These are phyloP conservation scores for Ellobium chinense DNA, from an alignment of 2,888 invertebrate genomes.

Conservation along the genomic window DNA sequence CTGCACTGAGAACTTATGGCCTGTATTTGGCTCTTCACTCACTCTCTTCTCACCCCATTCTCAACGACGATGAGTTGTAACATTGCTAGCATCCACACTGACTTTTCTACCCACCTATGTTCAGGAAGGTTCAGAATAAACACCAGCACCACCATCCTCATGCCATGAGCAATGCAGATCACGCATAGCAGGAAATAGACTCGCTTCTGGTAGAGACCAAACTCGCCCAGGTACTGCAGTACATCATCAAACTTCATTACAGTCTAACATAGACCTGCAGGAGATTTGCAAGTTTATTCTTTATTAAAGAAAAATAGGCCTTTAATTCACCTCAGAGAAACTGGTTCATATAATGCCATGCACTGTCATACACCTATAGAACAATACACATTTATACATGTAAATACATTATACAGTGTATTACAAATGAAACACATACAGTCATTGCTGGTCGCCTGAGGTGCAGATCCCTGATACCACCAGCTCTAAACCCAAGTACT, in stretches of 20 bases:
- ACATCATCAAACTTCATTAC: constrained; percentile 49
- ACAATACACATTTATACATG: neutral
- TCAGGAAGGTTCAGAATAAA: constrained; percentile 38
- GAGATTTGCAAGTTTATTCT: neutral
- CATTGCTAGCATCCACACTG: too few species aligned
- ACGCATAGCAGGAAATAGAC: constrained; percentile 44
- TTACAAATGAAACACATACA: too few species aligned
- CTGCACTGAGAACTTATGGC: too few species aligned
- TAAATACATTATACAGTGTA: too few species aligned
- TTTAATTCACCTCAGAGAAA: too few species aligned
- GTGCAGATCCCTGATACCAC: too few species aligned
- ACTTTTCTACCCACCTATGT: constrained; percentile 44
- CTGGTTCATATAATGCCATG: neutral
- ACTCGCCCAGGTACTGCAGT: constrained; percentile 45
- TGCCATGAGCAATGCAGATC: constrained; percentile 23
- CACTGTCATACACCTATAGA: neutral
- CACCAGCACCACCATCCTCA: constrained; percentile 38
- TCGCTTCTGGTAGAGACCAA: constrained; percentile 50
- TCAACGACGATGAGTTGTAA: too few species aligned
- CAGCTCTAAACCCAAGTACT: too few species aligned
- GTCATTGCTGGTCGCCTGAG: too few species aligned
- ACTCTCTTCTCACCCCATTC: too few species aligned
- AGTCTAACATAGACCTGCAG: neutral
- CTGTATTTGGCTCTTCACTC: too few species aligned
- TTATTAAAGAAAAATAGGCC: neutral